Evolutionary conservation across 2,113 vertebrate species (phyloP).

Genomic region (Crypturellus undulatus): DNA sequence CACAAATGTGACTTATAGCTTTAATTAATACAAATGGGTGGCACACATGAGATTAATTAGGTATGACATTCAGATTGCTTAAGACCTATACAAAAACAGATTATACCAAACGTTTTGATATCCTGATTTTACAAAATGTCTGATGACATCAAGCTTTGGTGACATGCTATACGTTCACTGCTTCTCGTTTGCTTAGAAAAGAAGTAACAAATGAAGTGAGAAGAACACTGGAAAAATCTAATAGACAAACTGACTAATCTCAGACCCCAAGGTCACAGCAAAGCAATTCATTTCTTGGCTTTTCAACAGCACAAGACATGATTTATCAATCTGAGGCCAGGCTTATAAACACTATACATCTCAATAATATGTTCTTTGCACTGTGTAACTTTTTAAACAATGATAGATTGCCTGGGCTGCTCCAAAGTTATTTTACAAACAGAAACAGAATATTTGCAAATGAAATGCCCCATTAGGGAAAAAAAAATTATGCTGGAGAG

Average conservation of each 20-base stretch:
- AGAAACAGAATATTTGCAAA: conserved; percentile 68
- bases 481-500: not conserved
- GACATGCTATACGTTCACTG: conserved; percentile 44
- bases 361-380: conserved; percentile 79
- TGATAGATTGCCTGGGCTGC: conserved; percentile 67
- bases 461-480: conserved; percentile 10
- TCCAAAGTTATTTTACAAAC: conserved; percentile 69
- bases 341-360: conserved; percentile 81
- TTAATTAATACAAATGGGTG: conserved; percentile 73
- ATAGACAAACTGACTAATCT: conserved; percentile 78
- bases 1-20: conserved; percentile 57
- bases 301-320: conserved; percentile 76
- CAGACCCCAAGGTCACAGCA: conserved; percentile 79
- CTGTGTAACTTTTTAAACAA: conserved; percentile 78
- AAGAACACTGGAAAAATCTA: conserved; percentile 75
- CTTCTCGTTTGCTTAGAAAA: conserved; percentile 55
- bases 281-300: conserved; percentile 77
- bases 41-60: conserved; percentile 67
- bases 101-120: conserved; percentile 64
- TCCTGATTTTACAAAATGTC: conserved; percentile 58
- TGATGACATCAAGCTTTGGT: conserved; percentile 59
- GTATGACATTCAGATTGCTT: conserved; percentile 69
- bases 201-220: conserved; percentile 79
- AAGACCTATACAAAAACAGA: conserved; percentile 65
- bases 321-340: conserved; percentile 78